These are phyloP conservation scores for Melanogrammus aeglefinus DNA, from an alignment of 2,797 vertebrate genomes.

Conservation along the genomic window DNA sequence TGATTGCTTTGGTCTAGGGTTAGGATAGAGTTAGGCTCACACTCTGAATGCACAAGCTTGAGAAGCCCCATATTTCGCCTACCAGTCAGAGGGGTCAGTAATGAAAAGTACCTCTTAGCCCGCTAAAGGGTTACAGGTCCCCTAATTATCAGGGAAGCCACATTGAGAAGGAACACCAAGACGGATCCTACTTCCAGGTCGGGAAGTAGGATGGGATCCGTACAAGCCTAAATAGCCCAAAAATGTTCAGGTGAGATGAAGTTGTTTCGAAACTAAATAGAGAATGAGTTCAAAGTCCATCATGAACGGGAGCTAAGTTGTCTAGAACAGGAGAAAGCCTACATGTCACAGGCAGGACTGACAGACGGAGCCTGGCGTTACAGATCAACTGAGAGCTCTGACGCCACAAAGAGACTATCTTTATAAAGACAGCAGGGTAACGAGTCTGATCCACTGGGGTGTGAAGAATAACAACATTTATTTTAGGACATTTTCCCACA, in stretches of 20 bases:
- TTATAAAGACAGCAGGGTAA: conserved; percentile 55
- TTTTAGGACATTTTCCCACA: conserved; percentile 44
- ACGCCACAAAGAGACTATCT: conserved; percentile 3
- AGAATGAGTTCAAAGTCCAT: background rate
- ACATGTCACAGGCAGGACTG: background rate
- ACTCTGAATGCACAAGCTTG: background rate
- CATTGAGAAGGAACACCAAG: too few relatives aligned
- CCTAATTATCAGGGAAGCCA: background rate
- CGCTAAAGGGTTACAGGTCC: background rate
- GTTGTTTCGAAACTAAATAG: too few relatives aligned
- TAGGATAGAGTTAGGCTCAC: background rate
- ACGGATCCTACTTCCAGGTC: too few relatives aligned
- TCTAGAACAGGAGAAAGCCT: background rate
- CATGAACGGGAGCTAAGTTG: background rate
- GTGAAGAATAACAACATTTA: conserved; percentile 45
- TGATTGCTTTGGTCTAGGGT: background rate
- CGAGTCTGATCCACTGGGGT: conserved; percentile 48
- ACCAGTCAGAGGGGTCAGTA: background rate
- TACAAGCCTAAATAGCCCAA: too few relatives aligned
- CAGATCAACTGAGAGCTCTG: background rate
- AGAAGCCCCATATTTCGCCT: background rate
- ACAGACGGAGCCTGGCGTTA: background rate
- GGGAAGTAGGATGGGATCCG: too few relatives aligned
- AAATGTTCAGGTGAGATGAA: too few relatives aligned
- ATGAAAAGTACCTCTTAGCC: background rate